Conservation (phyloP, 2,113 vertebrate genomes). For the Danionella cerebrum region DNA sequence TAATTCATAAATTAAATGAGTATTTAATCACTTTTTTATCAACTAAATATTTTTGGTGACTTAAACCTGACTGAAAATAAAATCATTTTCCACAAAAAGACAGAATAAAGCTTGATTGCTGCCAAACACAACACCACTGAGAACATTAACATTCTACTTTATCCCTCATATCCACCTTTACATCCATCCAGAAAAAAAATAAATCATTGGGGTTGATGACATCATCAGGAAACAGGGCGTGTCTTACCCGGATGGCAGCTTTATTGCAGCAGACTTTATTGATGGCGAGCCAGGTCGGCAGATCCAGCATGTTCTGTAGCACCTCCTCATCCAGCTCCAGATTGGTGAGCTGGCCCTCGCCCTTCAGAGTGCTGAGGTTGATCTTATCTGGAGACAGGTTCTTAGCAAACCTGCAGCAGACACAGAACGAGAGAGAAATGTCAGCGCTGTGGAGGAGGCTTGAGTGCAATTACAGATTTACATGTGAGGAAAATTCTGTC, state of each 20-base stretch:
- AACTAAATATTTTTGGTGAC: no score
- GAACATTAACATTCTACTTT: not conserved
- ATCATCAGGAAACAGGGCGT: not conserved
- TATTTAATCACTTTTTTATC: no score
- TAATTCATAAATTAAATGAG: no score
- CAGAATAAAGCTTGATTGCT: no score
- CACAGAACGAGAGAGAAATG: not conserved
- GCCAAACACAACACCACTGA: no score
- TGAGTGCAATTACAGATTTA: not conserved
- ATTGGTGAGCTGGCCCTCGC: constrained; percentile 95
- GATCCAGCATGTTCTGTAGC: constrained; percentile 94
- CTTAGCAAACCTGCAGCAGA: constrained; percentile 84
- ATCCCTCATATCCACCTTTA: not conserved
- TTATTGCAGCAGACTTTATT: constrained; percentile 96
- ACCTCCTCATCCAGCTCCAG: constrained; percentile 97
- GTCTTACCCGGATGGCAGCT: constrained; percentile 88
- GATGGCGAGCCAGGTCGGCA: constrained; percentile 97
- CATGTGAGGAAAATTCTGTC: not conserved
- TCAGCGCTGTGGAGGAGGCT: no score
- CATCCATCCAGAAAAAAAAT: not conserved
- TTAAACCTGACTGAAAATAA: no score
- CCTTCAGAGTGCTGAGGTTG: constrained; percentile 94
- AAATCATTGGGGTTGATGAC: no score
- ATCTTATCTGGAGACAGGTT: constrained; percentile 98
- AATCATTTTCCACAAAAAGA: no score